Percentiles rank a stretch among this genome's conserved stretches.
phyloP scores from a whole-genome alignment of 1,140 invertebrate genomes.

The Pogonognathellus flavescens region DNA sequence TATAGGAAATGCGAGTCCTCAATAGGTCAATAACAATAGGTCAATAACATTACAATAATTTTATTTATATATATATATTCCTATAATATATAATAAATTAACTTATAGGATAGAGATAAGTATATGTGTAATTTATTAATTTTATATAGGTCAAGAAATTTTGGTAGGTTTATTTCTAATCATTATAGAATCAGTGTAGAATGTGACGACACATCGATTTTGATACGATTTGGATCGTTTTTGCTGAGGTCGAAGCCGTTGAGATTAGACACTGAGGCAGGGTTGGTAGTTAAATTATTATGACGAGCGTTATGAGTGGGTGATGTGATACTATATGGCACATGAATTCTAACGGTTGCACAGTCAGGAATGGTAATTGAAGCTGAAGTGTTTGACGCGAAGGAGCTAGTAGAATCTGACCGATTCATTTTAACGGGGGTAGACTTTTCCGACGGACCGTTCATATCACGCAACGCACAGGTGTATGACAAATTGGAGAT shows the following conservation, averaged over 20 bases:
- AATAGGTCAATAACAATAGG: no score
- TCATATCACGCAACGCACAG: slow-evolving; percentile 22
- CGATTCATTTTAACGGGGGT: slow-evolving; percentile 57
- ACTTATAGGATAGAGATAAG: no score
- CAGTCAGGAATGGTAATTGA: slow-evolving; percentile 56
- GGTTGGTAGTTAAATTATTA: background rate
- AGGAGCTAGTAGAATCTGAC: slow-evolving; percentile 6
- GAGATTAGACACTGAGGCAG: slow-evolving; percentile 12
- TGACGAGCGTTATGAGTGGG: slow-evolving; percentile 4
- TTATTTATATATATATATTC: no score
- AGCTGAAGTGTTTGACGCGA: slow-evolving; percentile 41
- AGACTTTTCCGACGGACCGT: slow-evolving; percentile 30
- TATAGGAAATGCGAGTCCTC: no score
- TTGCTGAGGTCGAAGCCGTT: slow-evolving; percentile 61
- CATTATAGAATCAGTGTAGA: slow-evolving; percentile 2
- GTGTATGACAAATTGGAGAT: slow-evolving; percentile 58
- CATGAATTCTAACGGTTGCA: slow-evolving; percentile 64
- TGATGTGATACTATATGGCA: slow-evolving; percentile 62
- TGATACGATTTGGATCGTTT: slow-evolving; percentile 64
- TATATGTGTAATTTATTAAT: no score
- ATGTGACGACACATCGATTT: slow-evolving; percentile 62
- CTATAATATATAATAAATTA: no score
- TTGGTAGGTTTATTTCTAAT: no score
- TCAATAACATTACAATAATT: no score
- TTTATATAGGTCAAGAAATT: no score